phyloP scores from a whole-genome alignment of 2,888 invertebrate genomes.

The Petrolisthes manimaculis region DNA sequence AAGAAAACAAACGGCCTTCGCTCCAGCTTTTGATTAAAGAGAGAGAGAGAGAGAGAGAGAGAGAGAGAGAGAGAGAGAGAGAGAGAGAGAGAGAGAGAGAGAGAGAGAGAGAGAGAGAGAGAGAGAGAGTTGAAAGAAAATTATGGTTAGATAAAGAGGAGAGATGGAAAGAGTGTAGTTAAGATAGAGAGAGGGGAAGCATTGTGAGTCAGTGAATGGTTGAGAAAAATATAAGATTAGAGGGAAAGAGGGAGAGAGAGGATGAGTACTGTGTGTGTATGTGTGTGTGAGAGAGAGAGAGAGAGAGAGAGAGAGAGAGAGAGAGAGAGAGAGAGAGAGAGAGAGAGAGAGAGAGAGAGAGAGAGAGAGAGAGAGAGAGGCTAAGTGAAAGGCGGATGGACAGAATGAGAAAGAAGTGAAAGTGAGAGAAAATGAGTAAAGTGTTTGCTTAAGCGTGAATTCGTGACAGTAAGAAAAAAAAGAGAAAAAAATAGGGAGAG shows the following conservation, averaged over 20 bases:
- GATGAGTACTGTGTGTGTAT: too few relatives aligned
- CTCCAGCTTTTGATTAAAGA: conserved; percentile 61
- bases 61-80: conserved; percentile 29
- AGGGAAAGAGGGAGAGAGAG: neutral
- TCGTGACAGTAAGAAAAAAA: too few relatives aligned
- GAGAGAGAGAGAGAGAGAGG: conserved; percentile 56
- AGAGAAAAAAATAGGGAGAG: too few relatives aligned
- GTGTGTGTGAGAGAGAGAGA: neutral
- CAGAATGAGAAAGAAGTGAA: neutral
- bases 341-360: conserved; percentile 34
- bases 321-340: neutral
- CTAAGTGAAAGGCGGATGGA: conserved; percentile 56
- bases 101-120: neutral
- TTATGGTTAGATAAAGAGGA: neutral
- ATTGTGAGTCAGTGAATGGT: neutral
- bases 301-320: neutral
- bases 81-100: conserved; percentile 13
- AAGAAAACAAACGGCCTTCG: conserved; percentile 61
- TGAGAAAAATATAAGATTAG: neutral
- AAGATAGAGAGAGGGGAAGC: neutral
- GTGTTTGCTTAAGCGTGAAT: too few relatives aligned
- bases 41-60: conserved; percentile 27
- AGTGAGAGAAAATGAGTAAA: too few relatives aligned
- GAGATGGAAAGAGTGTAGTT: neutral
- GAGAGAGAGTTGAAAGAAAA: neutral